A percentile compares a stretch with the other conserved stretches of the same genome.
These are phyloP conservation scores for Tetramorium alpestre DNA, from an alignment of 1,140 invertebrate species.

Conservation along the genomic window DNA sequence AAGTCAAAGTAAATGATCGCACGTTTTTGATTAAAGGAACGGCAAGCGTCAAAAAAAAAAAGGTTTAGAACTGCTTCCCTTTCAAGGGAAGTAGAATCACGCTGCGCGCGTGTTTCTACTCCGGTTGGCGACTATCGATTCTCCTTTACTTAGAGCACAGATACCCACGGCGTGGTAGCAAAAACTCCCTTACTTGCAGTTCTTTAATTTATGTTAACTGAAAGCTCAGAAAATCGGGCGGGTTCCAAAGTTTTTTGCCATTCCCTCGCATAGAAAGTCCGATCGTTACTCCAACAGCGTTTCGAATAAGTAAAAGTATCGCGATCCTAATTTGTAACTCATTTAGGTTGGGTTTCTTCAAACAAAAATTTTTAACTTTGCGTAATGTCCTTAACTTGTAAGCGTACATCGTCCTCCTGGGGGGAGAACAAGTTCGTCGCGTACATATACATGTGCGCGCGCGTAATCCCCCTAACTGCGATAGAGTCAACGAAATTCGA, in stretches of 20 bases:
- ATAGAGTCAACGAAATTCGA: not conserved
- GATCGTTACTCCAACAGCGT: slow-evolving; percentile 41
- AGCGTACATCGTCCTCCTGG: not conserved
- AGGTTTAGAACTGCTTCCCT: slow-evolving; percentile 24
- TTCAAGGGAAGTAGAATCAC: slow-evolving; percentile 42
- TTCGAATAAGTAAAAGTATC: slow-evolving; percentile 48
- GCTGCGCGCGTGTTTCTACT: slow-evolving; percentile 38
- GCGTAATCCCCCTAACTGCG: not conserved
- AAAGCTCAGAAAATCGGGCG: slow-evolving; percentile 52
- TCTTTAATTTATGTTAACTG: slow-evolving; percentile 63
- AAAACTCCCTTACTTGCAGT: slow-evolving; percentile 57
- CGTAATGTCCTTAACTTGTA: not conserved
- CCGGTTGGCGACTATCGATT: slow-evolving; percentile 41
- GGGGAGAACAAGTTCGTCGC: not conserved
- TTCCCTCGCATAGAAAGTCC: slow-evolving; percentile 40
- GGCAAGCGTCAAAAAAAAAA: slow-evolving; percentile 15
- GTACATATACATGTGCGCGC: not conserved
- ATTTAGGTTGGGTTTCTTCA: not conserved
- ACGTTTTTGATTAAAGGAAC: slow-evolving; percentile 36
- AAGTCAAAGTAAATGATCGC: slow-evolving; percentile 25
- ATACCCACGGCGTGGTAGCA: slow-evolving; percentile 27
- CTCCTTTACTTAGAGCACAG: slow-evolving; percentile 46
- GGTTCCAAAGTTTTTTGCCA: slow-evolving; percentile 44
- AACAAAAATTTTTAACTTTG: slow-evolving; percentile 7
- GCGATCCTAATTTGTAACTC: slow-evolving; percentile 50